Evolutionary conservation across 2,888 invertebrate genomes (phyloP).

Genomic region (Alviniconcha strummeri): DNA sequence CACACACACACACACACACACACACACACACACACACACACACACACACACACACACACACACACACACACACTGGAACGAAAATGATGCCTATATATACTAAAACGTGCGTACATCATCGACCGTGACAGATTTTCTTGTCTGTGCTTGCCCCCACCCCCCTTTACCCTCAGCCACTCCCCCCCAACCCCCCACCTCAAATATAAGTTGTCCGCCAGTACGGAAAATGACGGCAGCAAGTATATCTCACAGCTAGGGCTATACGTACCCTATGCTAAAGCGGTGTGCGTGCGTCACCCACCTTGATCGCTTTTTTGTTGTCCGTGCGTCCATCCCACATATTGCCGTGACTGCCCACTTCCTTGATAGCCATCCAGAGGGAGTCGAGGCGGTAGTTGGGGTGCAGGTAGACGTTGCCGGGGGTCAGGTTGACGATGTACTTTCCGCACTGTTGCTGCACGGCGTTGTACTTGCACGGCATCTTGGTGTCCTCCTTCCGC

Average conservation of each 20-base stretch:
- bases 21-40: neutral
- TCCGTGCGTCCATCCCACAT: neutral
- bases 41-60: conserved; percentile 1
- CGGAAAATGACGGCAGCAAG: neutral
- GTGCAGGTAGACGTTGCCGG: conserved; percentile 19
- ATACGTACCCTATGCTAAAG: no score
- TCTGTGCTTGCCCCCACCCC: neutral
- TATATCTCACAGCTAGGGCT: neutral
- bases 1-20: neutral
- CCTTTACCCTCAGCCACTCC: neutral
- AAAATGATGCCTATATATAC: neutral
- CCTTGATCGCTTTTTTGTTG: conserved; percentile 12
- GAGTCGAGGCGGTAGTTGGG: conserved; percentile 17
- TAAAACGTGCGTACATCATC: neutral
- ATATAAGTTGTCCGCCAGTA: no score
- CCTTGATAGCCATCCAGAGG: conserved; percentile 4
- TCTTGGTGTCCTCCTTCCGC: conserved; percentile 17
- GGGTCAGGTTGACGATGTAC: conserved; percentile 9
- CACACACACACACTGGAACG: neutral
- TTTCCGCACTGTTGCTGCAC: neutral
- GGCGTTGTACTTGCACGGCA: conserved; percentile 19
- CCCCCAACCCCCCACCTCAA: neutral
- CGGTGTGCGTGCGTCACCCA: no score
- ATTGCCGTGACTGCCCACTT: neutral
- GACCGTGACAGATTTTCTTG: neutral